Evolutionary conservation across 2,888 invertebrate genomes (phyloP).

Genomic region (Schrankia costaestrigalis): DNA sequence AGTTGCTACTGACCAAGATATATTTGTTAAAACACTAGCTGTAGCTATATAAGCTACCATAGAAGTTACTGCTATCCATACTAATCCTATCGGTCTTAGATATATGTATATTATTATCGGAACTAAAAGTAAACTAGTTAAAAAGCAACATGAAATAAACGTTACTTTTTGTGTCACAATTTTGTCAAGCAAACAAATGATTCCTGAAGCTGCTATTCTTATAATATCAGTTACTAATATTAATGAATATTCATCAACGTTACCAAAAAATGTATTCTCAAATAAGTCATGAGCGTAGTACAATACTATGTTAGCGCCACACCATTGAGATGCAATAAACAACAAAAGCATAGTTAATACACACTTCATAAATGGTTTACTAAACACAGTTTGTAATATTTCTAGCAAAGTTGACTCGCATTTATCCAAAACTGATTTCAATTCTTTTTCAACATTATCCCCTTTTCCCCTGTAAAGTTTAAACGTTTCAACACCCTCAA

Average conservation of each 20-base stretch:
- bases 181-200: constrained; percentile 37
- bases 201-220: constrained; percentile 27
- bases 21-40: constrained; percentile 34
- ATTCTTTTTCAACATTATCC: constrained; percentile 39
- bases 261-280: constrained; percentile 38
- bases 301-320: constrained; percentile 44
- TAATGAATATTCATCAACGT: constrained; percentile 40
- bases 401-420: constrained; percentile 21
- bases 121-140: constrained; percentile 30
- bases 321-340: constrained; percentile 39
- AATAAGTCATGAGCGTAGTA: constrained; percentile 50
- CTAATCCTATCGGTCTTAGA: constrained; percentile 28
- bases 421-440: constrained; percentile 36
- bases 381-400: constrained; percentile 32
- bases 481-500: constrained; percentile 40
- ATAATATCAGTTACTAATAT: constrained; percentile 46
- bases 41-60: constrained; percentile 39
- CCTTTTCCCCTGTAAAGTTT: constrained; percentile 43
- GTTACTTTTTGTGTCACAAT: constrained; percentile 37
- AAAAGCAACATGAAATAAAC: constrained; percentile 33
- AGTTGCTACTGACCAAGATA: constrained; percentile 48
- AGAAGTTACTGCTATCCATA: constrained; percentile 38
- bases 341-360: constrained; percentile 29
- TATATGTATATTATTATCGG: constrained; percentile 35
- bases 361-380: constrained; percentile 40